Evolutionary conservation across 2,888 invertebrate genomes (phyloP), one percentile per base, ranked within the genome.

Genomic region (Caenorhabditis japonica): DNA sequence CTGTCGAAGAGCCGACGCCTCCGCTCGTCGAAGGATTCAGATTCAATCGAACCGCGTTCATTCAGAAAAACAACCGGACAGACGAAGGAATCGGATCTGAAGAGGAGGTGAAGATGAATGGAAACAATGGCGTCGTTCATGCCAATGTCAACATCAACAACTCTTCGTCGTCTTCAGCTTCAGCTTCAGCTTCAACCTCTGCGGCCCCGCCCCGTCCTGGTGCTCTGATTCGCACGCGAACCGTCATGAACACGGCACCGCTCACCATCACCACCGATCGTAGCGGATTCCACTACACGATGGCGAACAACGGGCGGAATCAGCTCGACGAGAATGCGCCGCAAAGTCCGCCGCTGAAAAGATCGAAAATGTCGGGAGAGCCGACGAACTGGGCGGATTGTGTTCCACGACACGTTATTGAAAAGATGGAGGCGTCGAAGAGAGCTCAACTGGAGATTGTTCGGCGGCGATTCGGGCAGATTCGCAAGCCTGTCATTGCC

Each of bases 21-120:
- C 80, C 80, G 13, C 38, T 39, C 38, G 74, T 80, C n/a, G 61
- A 71, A 8, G 82, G 79, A 55, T 82, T 82, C 73, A 43, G 66
- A 7, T 75, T 82, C 62, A 69, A 62, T 8, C 44, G 76, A 1
- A 70, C 72, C 21, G 44, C 72, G 7, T 52, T 53, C 43, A 52
- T 58, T 7, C 8, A 43, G n/a, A 68, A 68, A 34, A 68, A 52
- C 44, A 19, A 23, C n/a, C 55, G 64, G 15, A 55, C 49, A 10
- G 41, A 38, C 15, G 68, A 72, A 25, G 38, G 53, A 34, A 47
- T 53, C 27, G 34, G 43, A 34, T 47, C 53, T 0, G 66, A 66
- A 25, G 56, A 66, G 25, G 64, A 62, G 38, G 62, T 41, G 8
- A 61, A 36, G 25, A 21, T 25, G 4, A 61, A 61, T 41, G 59